A percentile compares a stretch with the other conserved stretches of the same genome.
Evolutionary conservation across 2,797 vertebrate species (phyloP).

Genomic region (Brotula barbata): DNA sequence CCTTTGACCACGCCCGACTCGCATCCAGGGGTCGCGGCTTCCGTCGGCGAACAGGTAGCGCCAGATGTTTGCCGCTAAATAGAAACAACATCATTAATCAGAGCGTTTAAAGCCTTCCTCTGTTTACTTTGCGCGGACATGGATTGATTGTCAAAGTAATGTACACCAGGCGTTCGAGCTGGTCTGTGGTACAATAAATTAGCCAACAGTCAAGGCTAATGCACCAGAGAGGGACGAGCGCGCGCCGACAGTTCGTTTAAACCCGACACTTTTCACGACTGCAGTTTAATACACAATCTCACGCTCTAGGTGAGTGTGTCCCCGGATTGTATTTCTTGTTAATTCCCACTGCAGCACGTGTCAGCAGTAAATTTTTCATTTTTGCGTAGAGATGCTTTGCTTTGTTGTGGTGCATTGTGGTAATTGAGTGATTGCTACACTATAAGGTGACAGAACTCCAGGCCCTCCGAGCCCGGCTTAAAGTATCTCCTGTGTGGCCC

Average conservation of each 20-base stretch:
- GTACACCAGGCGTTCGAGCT: constrained; percentile 12
- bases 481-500: constrained; percentile 9
- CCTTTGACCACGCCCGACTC: constrained; percentile 47
- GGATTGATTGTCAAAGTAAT: constrained; percentile 31
- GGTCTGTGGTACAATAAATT: constrained; percentile 30
- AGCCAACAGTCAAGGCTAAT: constrained; percentile 26
- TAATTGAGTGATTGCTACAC: constrained; percentile 31
- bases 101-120: constrained; percentile 34
- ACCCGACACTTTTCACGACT: constrained; percentile 15
- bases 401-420: constrained; percentile 16
- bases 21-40: constrained; percentile 12
- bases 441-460: constrained; percentile 2
- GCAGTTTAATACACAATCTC: constrained; percentile 18
- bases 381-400: constrained; percentile 18
- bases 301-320: constrained; percentile 4
- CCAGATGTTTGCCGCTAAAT: constrained; percentile 50
- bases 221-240: neutral
- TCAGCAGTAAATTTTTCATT: constrained; percentile 1
- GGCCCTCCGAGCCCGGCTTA: constrained; percentile 18
- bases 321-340: constrained; percentile 11
- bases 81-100: constrained; percentile 63
- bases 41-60: constrained; percentile 5
- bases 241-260: constrained; percentile 30
- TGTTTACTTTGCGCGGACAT: constrained; percentile 35
- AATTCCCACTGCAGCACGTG: constrained; percentile 11